Evolutionary conservation across 1,140 invertebrate species (phyloP), one percentile per base, ranked within the genome.

Genomic region (Camponotus pennsylvanicus): DNA sequence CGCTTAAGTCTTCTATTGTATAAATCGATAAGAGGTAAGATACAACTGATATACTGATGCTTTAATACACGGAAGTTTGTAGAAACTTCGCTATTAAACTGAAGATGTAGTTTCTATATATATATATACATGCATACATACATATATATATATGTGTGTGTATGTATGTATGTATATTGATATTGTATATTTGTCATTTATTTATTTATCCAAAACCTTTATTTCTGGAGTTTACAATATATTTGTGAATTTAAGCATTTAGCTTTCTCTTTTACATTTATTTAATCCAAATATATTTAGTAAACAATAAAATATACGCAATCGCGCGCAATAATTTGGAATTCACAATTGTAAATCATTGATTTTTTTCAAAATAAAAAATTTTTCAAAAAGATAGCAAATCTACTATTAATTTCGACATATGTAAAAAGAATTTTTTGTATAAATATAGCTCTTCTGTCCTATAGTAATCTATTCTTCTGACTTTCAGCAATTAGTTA

Each of bases 51-150:
- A 52, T 52, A 85, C n/a, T 89, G 70, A 67, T 85, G 79, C 70
- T 90, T 85, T 89, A 87, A 82, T 90, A 87, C 70, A 73, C 37
- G 18, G 4, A 86, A 86, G 55, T 85, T 89, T 67, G 52, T 91
- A 73, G 73, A 80, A 86, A 84, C 64, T 90, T 89, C 73, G 57
- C 75, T 76, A 82, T 90, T 89, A 84, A 86, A 86, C 49, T 85
- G 34, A 69, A 85, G 86, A 75, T 89, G 83, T 88, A 88, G 71
- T 76, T 3, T 79, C 80, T 61, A 64, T 75, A 49, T 49, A 15
- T 15, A 15, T 49, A 15, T 49, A 15, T 49, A 15, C 13, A 15
- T 49, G 3, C 13, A 49, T 49, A 49, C 3, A 49, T 13, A 49
- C 1, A 49, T 13, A 49, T 13, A 49, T 49, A 49, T 49, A 49